Evolutionary conservation across 1,140 invertebrate species (phyloP), one percentile per base, ranked within the genome.

Genomic region (Dolichoris vasculosae): DNA sequence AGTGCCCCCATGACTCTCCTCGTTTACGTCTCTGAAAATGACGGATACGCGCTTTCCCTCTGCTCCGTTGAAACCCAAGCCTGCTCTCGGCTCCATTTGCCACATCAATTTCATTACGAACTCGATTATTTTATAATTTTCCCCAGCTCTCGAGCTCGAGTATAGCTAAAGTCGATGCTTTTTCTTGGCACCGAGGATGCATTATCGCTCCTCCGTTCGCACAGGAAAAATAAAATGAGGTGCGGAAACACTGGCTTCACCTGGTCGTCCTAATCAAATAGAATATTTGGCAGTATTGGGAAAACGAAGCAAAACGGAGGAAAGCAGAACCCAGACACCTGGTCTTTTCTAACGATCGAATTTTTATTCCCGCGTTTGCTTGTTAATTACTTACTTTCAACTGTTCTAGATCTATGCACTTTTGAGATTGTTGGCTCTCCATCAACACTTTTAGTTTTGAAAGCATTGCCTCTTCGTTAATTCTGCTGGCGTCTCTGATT

Each of bases 401-500:
- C 35, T 90, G 87, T 7, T 89, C 90, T 8, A 93, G 48, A 84
- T 93, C 91, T 69, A 82, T 73, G 17, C 83, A 82, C 64, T 87
- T 91, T 82, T 90, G 87, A 67, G 89, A 89, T 38, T 90, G 92
- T 51, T 94, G 94, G 71, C 95, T 95, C 73, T 95, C 95, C 20
- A 95, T 92, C 90, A 95, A 93, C 59, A 94, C 92, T 86, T 95
- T 95, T 17, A 95, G 94, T 87, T 94, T 93, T 84, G 93, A 93
- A 35, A 95, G 90, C 84, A 97, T 92, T 17, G 95, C 95, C 90
- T 97, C 96, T 88, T 97, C 96, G 30, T 96, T 93, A 3, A 96
- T 92, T 85, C 95, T 94, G 3, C 96, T 95, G 30, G 96, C 96
- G 89, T 97, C 96, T 85, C 96, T 93, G 13, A 97, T 95, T 91